phyloP scores from a whole-genome alignment of 2,888 invertebrate genomes.

The Diarsia dahlii region DNA sequence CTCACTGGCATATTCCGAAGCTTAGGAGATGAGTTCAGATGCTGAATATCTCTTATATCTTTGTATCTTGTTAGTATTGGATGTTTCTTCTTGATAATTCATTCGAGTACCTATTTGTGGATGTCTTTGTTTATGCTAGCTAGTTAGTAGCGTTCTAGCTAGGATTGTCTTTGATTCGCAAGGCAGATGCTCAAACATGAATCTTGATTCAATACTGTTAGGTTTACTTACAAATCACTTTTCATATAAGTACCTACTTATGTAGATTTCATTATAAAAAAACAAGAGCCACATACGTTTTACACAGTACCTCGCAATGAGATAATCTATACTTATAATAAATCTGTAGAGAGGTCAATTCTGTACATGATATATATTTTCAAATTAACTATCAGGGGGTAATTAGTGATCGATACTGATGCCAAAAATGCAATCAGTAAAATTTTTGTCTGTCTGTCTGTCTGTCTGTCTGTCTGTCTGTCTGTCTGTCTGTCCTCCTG shows the following conservation, averaged over 20 bases:
- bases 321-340: too few species aligned
- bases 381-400: too few species aligned
- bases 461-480: too few species aligned
- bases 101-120: slow-evolving; percentile 18
- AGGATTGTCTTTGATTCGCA: slow-evolving; percentile 20
- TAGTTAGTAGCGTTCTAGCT: slow-evolving; percentile 19
- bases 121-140: slow-evolving; percentile 25
- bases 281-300: not conserved
- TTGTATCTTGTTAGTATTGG: slow-evolving; percentile 28
- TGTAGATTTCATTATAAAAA: not conserved
- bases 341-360: too few species aligned
- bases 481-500: too few species aligned
- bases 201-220: not conserved
- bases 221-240: not conserved
- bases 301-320: not conserved
- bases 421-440: too few species aligned
- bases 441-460: too few species aligned
- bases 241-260: not conserved
- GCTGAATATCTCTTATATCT: slow-evolving; percentile 10
- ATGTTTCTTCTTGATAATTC: slow-evolving; percentile 9
- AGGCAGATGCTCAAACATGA: not conserved
- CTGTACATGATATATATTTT: too few species aligned
- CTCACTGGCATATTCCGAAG: slow-evolving; percentile 22
- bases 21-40: slow-evolving; percentile 32
- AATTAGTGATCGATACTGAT: too few species aligned